Evolutionary conservation across 1,140 invertebrate genomes (phyloP), one percentile per base, ranked within the genome.

Genomic region (Elymnias hypermnestra): DNA sequence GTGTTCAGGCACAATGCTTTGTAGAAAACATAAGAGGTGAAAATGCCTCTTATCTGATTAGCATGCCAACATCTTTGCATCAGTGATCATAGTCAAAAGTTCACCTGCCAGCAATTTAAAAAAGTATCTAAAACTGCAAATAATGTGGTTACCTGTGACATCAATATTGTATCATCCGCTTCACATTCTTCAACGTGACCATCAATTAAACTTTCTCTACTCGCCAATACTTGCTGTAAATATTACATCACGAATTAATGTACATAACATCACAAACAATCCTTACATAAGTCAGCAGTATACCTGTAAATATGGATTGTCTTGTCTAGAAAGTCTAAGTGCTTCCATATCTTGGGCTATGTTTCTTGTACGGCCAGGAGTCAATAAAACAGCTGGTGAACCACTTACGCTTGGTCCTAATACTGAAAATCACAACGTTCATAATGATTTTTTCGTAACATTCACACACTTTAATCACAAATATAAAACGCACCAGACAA

Each of bases 271-370:
- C 37, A 23, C 18, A 44, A 28, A 23, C 5, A 46, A 15, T 5
- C 26, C 9, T 65, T 58, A 57, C 31, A 38, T 57, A 52, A 63
- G 26, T 15, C 41, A 6, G 7, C 8, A 26, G 12, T 44, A 37
- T 67, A 92, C 92, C 88, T 93, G 91, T 49, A 95, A 83, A 76
- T 93, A 94, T 13, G 94, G 94, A 87, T 95, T 94, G 71, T 95
- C 94, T 82, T 94, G 92, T 49, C 93, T 84, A 17, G 93, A 94
- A 12, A 94, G 87, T 51, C 92, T 88, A 14, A 95, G 81, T 10
- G 92, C 91, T 79, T 94, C 92, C 92, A 95, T 94, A 66, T 94
- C 94, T 77, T 93, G 91, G 72, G 94, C 92, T 61, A 94, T 92
- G 79, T 94, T 94, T 57, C 92, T 88, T 39, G 91, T 90, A 58